Base-by-base conservation (phyloP, 2,888 invertebrate genomes). In the Schizaphis graminum region DNA sequence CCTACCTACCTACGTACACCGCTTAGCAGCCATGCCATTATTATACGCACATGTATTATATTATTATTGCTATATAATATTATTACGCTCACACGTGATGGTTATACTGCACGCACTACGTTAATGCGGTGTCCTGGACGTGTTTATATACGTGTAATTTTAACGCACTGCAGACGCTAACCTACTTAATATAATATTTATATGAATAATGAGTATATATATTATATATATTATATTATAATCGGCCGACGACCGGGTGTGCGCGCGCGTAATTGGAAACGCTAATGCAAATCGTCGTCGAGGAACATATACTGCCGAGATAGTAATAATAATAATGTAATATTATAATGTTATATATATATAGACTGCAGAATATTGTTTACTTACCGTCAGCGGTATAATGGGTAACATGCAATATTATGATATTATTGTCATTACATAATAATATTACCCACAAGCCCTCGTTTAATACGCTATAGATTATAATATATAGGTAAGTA, bases 211-310 rank as follows among this genome's bases (percentile, higher is more conserved):
- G n/a, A n/a, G n/a, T 44, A 3, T 44, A 44, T 44, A 41, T 41
- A 41, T 41, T 41, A 41, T 44, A 67, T 67, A 67, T 67, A n/a
- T 35, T 57, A 21, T 35, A 67, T 67, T 21, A n/a, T 67, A 35
- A 61, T 89, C 44, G 57, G 57, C 44, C 21, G 67, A 67, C 67
- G 47, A 61, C 61, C 35, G 89, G 44, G 89, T 44, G 44, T 61
- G 28, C 44, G 41, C 88, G 10, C 44, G 56, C 57, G 44, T 89
- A 57, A 89, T 89, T 89, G 89, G 89, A 89, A 89, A 57, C 89
- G 57, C 44, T 57, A 89, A 89, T 57, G 57, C 57, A 57, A 89
- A 89, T 89, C 57, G 56, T 57, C 89, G 41, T 57, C 57, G 8
- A 24, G 28, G 26, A 67, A 67, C n/a, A n/a, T n/a, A 26, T 85